A percentile compares a stretch with the other conserved stretches of the same genome.
These are phyloP conservation scores for Dusona sp. DNA, from an alignment of 2,888 invertebrate genomes.

Conservation along the genomic window DNA sequence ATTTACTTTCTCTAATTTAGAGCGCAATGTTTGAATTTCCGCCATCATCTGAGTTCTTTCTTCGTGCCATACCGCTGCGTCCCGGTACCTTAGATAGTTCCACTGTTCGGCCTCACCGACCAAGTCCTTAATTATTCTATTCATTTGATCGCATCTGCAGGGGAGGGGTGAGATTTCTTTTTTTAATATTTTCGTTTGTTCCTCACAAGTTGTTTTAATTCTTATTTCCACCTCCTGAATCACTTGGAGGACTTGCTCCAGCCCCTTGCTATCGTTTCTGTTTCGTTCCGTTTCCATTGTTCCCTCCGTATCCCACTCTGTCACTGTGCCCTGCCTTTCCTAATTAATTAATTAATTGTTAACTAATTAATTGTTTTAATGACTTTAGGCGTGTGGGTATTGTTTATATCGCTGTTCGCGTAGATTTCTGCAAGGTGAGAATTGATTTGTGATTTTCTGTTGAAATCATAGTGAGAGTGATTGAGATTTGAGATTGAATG, in stretches of 20 bases:
- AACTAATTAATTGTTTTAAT: no score
- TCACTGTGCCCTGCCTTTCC: no score
- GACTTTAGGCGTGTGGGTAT: no score
- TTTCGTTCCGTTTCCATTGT: no score
- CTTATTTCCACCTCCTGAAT: background rate
- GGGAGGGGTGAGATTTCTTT: background rate
- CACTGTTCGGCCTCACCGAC: background rate
- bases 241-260: background rate
- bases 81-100: background rate
- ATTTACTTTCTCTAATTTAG: background rate
- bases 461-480: no score
- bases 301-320: no score
- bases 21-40: background rate
- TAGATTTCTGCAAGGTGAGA: no score
- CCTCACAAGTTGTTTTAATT: background rate
- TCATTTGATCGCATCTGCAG: background rate
- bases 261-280: background rate
- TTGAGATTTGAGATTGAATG: no score
- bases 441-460: no score
- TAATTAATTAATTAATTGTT: no score
- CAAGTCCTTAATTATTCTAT: background rate
- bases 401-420: no score
- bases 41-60: background rate
- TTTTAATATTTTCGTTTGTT: background rate
- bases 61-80: background rate